Conservation (phyloP, 2,888 invertebrate genomes). For the Cryptophagus acutangulus region DNA sequence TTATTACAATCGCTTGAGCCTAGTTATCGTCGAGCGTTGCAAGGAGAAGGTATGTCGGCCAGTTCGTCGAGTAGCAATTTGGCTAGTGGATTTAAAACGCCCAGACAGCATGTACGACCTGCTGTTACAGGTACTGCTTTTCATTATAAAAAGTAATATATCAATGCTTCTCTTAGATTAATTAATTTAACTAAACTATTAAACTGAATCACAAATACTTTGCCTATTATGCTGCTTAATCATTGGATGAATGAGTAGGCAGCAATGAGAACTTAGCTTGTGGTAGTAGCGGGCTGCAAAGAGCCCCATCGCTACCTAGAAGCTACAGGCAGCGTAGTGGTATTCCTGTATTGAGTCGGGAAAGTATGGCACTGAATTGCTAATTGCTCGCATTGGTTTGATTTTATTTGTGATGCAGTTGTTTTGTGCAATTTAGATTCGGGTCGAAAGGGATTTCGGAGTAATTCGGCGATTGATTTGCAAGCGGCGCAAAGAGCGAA, state of each 20-base stretch:
- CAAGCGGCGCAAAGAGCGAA: conserved; percentile 86
- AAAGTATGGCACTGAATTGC: conserved; percentile 39
- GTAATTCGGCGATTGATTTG: conserved; percentile 90
- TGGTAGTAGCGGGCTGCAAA: conserved; percentile 49
- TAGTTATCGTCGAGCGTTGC: conserved; percentile 62
- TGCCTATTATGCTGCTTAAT: too few species aligned
- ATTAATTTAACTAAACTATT: too few species aligned
- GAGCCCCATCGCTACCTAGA: conserved; percentile 57
- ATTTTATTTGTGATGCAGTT: background rate
- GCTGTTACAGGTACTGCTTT: conserved; percentile 48
- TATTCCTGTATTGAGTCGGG: conserved; percentile 53
- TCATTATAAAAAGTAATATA: too few species aligned
- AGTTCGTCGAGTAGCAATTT: conserved; percentile 55
- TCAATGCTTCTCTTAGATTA: too few species aligned
- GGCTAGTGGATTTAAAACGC: conserved; percentile 43
- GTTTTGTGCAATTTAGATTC: conserved; percentile 31
- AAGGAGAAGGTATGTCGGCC: conserved; percentile 53
- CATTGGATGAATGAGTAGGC: conserved; percentile 43
- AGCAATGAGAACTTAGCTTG: conserved; percentile 58
- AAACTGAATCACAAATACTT: too few species aligned
- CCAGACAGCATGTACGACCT: conserved; percentile 43
- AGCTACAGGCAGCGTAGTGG: conserved; percentile 58
- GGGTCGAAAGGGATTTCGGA: conserved; percentile 59
- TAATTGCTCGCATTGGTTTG: background rate
- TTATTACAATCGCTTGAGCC: conserved; percentile 79